Evolutionary conservation across 2,888 invertebrate species (phyloP), one percentile per base, ranked within the genome.

Genomic region (Acronicta alni): DNA sequence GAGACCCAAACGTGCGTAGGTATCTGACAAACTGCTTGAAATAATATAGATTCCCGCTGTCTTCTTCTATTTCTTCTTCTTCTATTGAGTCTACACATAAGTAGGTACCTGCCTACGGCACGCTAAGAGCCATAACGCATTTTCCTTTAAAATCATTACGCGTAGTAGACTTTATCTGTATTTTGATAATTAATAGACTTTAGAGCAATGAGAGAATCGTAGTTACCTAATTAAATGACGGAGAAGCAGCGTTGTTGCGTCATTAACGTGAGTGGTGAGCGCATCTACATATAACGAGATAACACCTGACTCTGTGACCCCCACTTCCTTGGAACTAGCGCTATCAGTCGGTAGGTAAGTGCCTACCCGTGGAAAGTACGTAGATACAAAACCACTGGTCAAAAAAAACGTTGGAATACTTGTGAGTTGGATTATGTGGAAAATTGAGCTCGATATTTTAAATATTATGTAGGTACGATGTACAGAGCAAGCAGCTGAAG

Each of bases 311-410:
- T 72, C 61, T 39, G 57, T 71, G 75, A 76, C 80, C 82, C 81
- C 63, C 62, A 67, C 79, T 81, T 82, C 82, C 82, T 79, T 76
- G 80, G 75, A 82, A 77, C 75, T 53, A 44, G 39, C 9, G 57
- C 70, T 72, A 72, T 72, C 72, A 51, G 44, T 44, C 44, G 57
- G 49, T 57, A 64, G 53, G 46, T 54, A 54, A 51, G 58, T 60
- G 44, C 26, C 17, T 51, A 67, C 67, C 53, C 59, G 51, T 71
- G 52, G 60, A 41, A 57, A 57, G 35, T 65, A 38, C 41, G 30
- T 12, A 12, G 3, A 26, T 30, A 30, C 30, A 1, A 30, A 30
- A 30, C 30, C 30, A 30, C 10, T 2, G 12, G 2, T 23, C 30
- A 12, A 26, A 2, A 9, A 1, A 26, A 2, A 1, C 30, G 30